phyloP scores from a whole-genome alignment of 1,140 invertebrate species.

The Drosophila yakuba region DNA sequence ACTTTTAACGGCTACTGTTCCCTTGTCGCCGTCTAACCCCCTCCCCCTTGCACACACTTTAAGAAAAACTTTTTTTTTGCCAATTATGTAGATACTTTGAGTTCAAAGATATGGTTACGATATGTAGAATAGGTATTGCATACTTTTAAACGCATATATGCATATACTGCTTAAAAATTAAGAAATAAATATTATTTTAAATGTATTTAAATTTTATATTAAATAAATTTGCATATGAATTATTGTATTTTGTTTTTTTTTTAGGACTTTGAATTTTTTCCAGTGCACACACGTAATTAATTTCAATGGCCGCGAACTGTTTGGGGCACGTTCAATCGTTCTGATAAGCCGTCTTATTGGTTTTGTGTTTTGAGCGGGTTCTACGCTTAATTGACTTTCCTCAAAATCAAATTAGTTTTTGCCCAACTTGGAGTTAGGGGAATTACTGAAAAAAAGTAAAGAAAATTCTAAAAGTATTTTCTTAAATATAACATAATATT shows the following conservation, averaged over 20 bases:
- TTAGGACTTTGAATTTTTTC: background rate
- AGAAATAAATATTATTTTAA: no score
- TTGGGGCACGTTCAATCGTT: conserved; percentile 47
- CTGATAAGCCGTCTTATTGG: conserved; percentile 49
- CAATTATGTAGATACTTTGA: background rate
- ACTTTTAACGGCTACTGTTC: conserved; percentile 78
- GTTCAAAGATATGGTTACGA: background rate
- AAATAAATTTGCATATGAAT: no score
- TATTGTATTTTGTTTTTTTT: no score
- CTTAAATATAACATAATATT: no score
- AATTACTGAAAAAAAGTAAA: background rate
- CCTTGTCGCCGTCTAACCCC: conserved; percentile 10
- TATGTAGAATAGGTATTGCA: background rate
- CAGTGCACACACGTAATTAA: conserved; percentile 54
- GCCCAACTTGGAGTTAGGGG: background rate
- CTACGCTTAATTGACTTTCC: conserved; percentile 62
- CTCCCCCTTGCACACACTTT: background rate
- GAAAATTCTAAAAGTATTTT: background rate
- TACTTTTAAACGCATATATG: background rate
- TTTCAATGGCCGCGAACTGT: conserved; percentile 66
- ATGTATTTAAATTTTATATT: no score
- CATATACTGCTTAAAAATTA: background rate
- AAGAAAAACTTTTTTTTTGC: background rate
- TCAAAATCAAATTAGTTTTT: conserved; percentile 62
- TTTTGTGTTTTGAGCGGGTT: conserved; percentile 26